Evolutionary conservation across 2,888 invertebrate species (phyloP).

Genomic region (Drosophila multiciliata): DNA sequence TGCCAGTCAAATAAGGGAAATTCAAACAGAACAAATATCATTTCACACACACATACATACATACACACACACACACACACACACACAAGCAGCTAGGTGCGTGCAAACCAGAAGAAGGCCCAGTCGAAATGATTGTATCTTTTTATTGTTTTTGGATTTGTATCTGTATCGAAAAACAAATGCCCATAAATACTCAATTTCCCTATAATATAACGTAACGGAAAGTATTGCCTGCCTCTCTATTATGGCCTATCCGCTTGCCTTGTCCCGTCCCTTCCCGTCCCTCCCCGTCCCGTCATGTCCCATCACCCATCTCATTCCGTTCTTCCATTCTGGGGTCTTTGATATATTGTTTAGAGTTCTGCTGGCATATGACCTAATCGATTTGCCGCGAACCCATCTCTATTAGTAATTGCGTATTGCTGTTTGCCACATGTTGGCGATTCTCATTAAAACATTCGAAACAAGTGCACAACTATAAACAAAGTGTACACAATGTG

Average conservation of each 20-base stretch:
- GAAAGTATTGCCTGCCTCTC: conserved; percentile 6
- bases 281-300: neutral
- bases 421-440: conserved; percentile 12
- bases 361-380: conserved; percentile 63
- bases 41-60: neutral
- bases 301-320: neutral
- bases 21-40: conserved; percentile 4
- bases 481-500: conserved; percentile 24
- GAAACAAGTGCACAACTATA: conserved; percentile 4
- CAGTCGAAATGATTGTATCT: conserved; percentile 45
- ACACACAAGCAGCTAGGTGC: neutral
- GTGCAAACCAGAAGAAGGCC: conserved; percentile 13
- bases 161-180: conserved; percentile 56
- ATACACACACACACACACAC: neutral
- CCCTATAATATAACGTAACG: conserved; percentile 39
- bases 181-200: conserved; percentile 64
- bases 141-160: conserved; percentile 19
- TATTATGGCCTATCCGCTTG: neutral
- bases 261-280: neutral
- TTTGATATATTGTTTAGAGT: conserved; percentile 67
- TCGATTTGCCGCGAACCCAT: conserved; percentile 64
- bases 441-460: conserved; percentile 37
- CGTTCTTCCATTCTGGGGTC: conserved; percentile 28
- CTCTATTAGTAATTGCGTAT: conserved; percentile 46
- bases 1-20: conserved; percentile 44